A percentile compares a stretch with the other conserved stretches of the same genome.
Conservation (phyloP, 2,797 vertebrate species). For the Xenopus petersii region DNA sequence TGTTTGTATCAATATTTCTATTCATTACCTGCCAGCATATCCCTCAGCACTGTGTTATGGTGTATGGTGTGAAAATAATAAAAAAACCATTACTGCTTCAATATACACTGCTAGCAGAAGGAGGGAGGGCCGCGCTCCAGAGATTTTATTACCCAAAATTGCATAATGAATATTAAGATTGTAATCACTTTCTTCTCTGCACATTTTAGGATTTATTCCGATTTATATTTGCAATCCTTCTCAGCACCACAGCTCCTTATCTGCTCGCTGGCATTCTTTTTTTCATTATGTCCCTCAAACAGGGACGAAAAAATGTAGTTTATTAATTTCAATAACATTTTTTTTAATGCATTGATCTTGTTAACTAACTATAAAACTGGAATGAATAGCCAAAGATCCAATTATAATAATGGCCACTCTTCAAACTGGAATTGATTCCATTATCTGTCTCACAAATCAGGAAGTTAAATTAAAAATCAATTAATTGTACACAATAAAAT, state of each 20-base stretch:
- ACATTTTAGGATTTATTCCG: no score
- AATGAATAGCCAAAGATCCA: conserved; percentile 45
- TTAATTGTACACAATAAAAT: conserved; percentile 48
- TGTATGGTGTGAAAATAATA: conserved; percentile 12
- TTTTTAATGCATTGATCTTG: conserved; percentile 46
- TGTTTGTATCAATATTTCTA: conserved; percentile 1
- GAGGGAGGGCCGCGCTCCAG: not conserved
- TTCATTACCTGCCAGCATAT: not conserved
- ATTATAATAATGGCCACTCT: conserved; percentile 41
- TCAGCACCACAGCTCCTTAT: no score
- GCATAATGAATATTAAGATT: conserved; percentile 30
- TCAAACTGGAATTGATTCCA: conserved; percentile 46
- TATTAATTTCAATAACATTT: conserved; percentile 45
- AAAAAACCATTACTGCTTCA: conserved; percentile 25
- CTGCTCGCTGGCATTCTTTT: no score
- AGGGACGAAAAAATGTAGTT: conserved; percentile 26
- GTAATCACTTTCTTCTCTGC: conserved; percentile 9
- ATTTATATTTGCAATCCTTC: no score
- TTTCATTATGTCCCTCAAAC: not conserved
- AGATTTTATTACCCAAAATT: conserved; percentile 2
- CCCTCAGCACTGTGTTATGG: not conserved
- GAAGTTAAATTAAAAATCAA: conserved; percentile 50
- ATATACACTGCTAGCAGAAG: not conserved
- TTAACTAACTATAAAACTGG: conserved; percentile 43
- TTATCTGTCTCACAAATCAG: conserved; percentile 46